phyloP scores from a whole-genome alignment of 2,888 invertebrate genomes.

The Mycalesis mineus region DNA sequence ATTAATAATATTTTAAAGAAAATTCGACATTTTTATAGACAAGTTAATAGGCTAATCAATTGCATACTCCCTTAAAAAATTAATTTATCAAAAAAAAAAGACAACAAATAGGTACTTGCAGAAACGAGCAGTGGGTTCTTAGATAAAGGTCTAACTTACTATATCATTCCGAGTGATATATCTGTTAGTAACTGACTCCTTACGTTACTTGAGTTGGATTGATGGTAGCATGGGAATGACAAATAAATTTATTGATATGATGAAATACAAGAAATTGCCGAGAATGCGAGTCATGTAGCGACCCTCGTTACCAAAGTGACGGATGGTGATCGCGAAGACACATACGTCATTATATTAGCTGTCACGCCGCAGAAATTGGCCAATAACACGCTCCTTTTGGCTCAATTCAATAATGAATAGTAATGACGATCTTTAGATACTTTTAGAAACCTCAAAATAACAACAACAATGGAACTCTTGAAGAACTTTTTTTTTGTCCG shows the following conservation, averaged over 20 bases:
- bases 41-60: too few species aligned
- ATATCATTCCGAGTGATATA: background rate
- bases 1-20: too few species aligned
- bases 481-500: too few species aligned
- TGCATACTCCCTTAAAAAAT: too few species aligned
- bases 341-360: conserved; percentile 2
- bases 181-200: background rate
- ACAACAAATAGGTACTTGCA: too few species aligned
- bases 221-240: conserved; percentile 38
- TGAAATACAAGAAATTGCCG: conserved; percentile 43
- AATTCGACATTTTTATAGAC: too few species aligned
- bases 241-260: conserved; percentile 39
- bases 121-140: too few species aligned
- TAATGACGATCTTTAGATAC: background rate
- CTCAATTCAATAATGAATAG: background rate
- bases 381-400: background rate
- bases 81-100: too few species aligned
- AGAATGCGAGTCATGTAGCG: conserved; percentile 46
- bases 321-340: conserved; percentile 35
- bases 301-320: conserved; percentile 56
- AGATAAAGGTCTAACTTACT: too few species aligned
- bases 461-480: too few species aligned
- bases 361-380: background rate
- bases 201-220: background rate
- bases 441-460: too few species aligned